phyloP scores from a whole-genome alignment of 2,797 vertebrate species.

The Petrocephalus sullivani region DNA sequence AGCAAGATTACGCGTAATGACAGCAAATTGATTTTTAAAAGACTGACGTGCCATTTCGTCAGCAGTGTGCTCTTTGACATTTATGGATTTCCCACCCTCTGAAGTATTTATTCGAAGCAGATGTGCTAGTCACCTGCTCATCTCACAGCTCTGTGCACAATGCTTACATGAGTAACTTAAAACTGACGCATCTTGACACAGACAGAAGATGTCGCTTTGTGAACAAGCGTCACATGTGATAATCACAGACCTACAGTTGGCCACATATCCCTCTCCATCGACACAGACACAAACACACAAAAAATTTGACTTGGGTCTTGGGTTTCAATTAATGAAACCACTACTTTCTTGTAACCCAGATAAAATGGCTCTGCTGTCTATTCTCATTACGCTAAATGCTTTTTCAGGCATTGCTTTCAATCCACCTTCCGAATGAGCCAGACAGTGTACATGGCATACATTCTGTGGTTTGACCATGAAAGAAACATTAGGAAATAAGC shows the following conservation, averaged over 20 bases:
- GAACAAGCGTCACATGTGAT: neutral
- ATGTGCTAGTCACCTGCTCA: neutral
- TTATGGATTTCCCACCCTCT: conserved; percentile 7
- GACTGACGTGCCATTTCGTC: conserved; percentile 12
- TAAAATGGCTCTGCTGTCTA: conserved; percentile 15
- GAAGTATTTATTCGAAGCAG: conserved; percentile 16
- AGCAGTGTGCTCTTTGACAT: conserved; percentile 17
- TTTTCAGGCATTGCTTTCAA: conserved; percentile 15
- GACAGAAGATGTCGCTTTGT: neutral
- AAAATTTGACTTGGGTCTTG: neutral
- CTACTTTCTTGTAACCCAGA: conserved; percentile 11
- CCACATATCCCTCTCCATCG: neutral
- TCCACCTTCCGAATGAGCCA: conserved; percentile 10
- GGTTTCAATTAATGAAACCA: conserved; percentile 12
- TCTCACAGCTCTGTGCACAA: neutral
- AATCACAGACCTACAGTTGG: neutral
- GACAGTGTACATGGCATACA: conserved; percentile 15
- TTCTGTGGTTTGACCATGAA: conserved; percentile 20
- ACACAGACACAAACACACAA: neutral
- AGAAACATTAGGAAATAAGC: conserved; percentile 12
- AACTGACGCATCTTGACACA: neutral
- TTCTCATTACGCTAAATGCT: conserved; percentile 15
- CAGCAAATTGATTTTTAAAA: conserved; percentile 24
- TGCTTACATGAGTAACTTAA: neutral
- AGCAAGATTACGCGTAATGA: neutral